Conservation (phyloP, 2,797 vertebrate species). For the Girardinus metallicus region DNA sequence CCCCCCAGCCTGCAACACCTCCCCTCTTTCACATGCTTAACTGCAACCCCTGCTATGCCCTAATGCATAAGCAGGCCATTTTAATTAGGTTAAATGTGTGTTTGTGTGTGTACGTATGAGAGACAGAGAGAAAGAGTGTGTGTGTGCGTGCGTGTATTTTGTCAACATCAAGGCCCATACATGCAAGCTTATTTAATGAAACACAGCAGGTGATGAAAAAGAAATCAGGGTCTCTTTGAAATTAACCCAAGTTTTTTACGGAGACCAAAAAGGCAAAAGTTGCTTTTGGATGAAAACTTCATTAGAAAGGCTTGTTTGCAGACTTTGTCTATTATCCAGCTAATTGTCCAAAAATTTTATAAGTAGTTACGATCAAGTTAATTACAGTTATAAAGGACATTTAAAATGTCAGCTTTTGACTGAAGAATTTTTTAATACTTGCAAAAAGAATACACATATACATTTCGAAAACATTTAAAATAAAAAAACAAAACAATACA, state of each 20-base stretch:
- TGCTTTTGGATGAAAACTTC: neutral
- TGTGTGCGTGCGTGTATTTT: constrained; percentile 24
- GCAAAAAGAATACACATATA: neutral
- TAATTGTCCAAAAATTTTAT: neutral
- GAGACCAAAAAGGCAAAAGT: constrained; percentile 8
- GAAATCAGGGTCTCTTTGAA: constrained; percentile 47
- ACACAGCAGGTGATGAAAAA: constrained; percentile 61
- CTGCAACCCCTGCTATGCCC: constrained; percentile 65
- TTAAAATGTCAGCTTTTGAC: neutral
- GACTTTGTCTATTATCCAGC: neutral
- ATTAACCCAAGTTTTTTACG: constrained; percentile 33
- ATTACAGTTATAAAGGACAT: neutral
- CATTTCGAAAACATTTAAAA: neutral
- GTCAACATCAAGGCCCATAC: constrained; percentile 42
- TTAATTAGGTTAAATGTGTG: constrained; percentile 84
- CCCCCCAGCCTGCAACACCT: constrained; percentile 58
- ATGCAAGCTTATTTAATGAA: constrained; percentile 65
- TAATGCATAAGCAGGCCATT: constrained; percentile 77
- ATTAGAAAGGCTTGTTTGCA: neutral
- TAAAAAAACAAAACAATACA: neutral
- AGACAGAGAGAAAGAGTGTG: neutral
- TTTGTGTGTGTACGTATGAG: constrained; percentile 25
- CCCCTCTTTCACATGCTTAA: constrained; percentile 78
- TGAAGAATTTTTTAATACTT: neutral
- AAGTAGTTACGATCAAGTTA: neutral